These are phyloP conservation scores for Ligdia adustata DNA, from an alignment of 2,888 invertebrate genomes.

Conservation along the genomic window DNA sequence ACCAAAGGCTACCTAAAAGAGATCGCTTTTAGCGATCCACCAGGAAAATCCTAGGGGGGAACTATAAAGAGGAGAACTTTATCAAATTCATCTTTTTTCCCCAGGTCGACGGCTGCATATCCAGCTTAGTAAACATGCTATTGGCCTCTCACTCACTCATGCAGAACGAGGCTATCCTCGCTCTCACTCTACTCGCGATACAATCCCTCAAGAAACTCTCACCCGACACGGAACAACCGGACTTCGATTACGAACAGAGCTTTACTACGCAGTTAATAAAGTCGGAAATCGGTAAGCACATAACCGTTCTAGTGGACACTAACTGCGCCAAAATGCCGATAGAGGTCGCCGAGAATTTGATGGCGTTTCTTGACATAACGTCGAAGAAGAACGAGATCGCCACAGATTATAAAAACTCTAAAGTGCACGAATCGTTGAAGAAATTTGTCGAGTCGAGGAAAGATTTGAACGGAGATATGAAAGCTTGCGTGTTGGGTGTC, in stretches of 20 bases:
- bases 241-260: constrained; percentile 55
- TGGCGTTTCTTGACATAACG: constrained; percentile 75
- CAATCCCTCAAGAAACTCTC: constrained; percentile 52
- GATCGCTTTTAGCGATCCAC: too few species aligned
- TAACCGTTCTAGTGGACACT: constrained; percentile 75
- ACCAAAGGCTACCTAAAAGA: too few species aligned
- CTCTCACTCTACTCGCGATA: constrained; percentile 86
- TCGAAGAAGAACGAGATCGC: constrained; percentile 62
- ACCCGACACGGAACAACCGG: constrained; percentile 37
- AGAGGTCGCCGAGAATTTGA: constrained; percentile 77
- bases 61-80: too few species aligned
- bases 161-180: constrained; percentile 92
- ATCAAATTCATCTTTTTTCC: not conserved
- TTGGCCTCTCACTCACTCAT: constrained; percentile 93
- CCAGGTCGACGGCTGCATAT: constrained; percentile 87
- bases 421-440: constrained; percentile 59
- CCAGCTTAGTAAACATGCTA: constrained; percentile 92
- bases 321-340: constrained; percentile 75
- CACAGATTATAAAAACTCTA: constrained; percentile 62
- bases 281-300: constrained; percentile 79
- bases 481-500: constrained; percentile 50
- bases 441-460: constrained; percentile 61
- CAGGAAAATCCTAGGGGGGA: too few species aligned
- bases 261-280: constrained; percentile 67
- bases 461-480: constrained; percentile 61